These are phyloP conservation scores for Aradophagus sp. DNA, from an alignment of 1,140 invertebrate genomes.

Conservation along the genomic window DNA sequence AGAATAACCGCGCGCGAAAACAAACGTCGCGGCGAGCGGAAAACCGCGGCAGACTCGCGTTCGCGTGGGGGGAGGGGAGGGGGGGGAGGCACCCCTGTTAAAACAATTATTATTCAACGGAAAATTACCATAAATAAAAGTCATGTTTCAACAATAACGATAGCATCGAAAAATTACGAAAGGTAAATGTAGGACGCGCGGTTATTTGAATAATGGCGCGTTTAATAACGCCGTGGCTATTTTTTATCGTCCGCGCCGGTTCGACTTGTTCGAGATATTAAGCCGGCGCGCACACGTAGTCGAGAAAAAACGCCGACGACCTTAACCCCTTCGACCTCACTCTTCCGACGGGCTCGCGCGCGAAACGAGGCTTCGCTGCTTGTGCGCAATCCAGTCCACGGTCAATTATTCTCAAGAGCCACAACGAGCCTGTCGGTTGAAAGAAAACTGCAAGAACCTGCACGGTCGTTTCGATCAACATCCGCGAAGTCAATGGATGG, in stretches of 20 bases:
- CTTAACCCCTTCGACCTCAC: conserved; percentile 39
- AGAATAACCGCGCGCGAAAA: conserved; percentile 16
- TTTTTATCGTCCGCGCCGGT: conserved; percentile 41
- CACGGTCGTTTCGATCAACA: too few species aligned
- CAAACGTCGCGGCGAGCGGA: conserved; percentile 15
- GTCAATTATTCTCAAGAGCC: conserved; percentile 32
- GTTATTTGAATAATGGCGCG: conserved; percentile 50
- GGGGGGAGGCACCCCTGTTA: too few species aligned
- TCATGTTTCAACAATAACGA: conserved; percentile 50
- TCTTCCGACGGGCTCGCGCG: conserved; percentile 3
- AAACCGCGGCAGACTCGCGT: conserved; percentile 12
- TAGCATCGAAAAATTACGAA: conserved; percentile 47
- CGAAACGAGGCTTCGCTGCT: conserved; percentile 10
- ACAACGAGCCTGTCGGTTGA: neutral
- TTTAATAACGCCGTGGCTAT: conserved; percentile 38
- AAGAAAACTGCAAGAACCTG: neutral
- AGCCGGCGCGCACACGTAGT: neutral
- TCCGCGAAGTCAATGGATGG: too few species aligned
- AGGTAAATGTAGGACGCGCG: conserved; percentile 52
- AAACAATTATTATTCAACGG: conserved; percentile 51
- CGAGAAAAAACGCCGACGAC: conserved; percentile 16
- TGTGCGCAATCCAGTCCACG: conserved; percentile 27
- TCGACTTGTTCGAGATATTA: conserved; percentile 28
- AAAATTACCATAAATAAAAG: conserved; percentile 55
- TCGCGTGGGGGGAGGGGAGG: conserved; percentile 6